Percentiles rank a stretch among this genome's conserved stretches.
phyloP scores from a whole-genome alignment of 2,888 invertebrate species.

The Opisthograptis luteolata region DNA sequence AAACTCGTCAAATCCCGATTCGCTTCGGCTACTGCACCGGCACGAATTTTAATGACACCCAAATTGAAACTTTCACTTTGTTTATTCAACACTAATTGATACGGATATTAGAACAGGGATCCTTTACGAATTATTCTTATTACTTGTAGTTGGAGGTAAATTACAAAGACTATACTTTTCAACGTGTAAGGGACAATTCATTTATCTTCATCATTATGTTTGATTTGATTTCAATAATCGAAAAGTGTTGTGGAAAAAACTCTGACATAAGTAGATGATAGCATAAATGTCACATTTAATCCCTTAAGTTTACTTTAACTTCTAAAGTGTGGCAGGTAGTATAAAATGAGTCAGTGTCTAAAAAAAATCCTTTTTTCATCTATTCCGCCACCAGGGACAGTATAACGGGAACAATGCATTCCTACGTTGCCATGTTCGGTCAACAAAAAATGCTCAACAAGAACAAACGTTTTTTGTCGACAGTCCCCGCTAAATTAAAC shows the following conservation, averaged over 20 bases:
- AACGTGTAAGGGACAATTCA: conserved; percentile 42
- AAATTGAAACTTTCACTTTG: conserved; percentile 70
- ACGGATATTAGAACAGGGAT: conserved; percentile 55
- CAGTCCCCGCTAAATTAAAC: conserved; percentile 81
- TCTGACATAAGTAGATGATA: too few relatives aligned
- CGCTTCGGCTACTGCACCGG: conserved; percentile 40
- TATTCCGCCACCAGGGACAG: conserved; percentile 50
- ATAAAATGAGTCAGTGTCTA: conserved; percentile 2
- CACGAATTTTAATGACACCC: conserved; percentile 53
- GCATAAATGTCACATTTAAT: too few relatives aligned
- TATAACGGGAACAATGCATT: conserved; percentile 79
- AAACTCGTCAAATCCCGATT: conserved; percentile 33
- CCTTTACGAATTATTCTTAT: conserved; percentile 32
- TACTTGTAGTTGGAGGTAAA: conserved; percentile 36
- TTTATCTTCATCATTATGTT: too few relatives aligned
- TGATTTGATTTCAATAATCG: too few relatives aligned
- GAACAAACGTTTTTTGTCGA: conserved; percentile 75
- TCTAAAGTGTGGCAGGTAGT: conserved; percentile 2
- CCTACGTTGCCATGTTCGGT: conserved; percentile 71
- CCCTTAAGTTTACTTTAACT: too few relatives aligned
- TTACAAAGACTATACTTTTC: conserved; percentile 63
- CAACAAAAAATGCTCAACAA: conserved; percentile 74
- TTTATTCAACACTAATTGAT: conserved; percentile 66
- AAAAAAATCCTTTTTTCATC: conserved; percentile 4
- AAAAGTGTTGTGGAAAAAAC: too few relatives aligned